These are phyloP conservation scores for Sebastolobus altivelis DNA, from an alignment of 2,797 vertebrate genomes.

Conservation along the genomic window DNA sequence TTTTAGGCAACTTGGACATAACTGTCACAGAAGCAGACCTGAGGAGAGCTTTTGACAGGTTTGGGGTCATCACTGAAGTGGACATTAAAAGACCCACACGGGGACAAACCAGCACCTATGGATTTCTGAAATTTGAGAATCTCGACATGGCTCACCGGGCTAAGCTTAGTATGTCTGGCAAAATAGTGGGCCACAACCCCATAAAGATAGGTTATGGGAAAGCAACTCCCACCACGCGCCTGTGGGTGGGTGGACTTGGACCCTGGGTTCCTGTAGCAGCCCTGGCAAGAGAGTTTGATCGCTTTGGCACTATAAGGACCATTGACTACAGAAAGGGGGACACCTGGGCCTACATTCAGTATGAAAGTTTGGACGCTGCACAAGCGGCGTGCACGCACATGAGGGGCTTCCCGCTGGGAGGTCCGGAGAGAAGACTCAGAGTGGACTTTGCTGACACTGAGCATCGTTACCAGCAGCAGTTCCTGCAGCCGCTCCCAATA, in stretches of 20 bases:
- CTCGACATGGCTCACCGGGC: conserved; percentile 98
- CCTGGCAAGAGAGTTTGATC: conserved; percentile 96
- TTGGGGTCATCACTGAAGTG: conserved; percentile 97
- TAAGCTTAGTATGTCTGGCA: conserved; percentile 97
- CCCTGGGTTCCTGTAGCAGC: conserved; percentile 96
- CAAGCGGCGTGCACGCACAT: conserved; percentile 98
- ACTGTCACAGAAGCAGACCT: conserved; percentile 94
- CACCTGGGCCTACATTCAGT: conserved; percentile 99
- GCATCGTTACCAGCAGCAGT: conserved; percentile 96
- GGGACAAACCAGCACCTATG: conserved; percentile 95
- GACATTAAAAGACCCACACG: conserved; percentile 95
- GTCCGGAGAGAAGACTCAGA: conserved; percentile 93
- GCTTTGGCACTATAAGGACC: conserved; percentile 97
- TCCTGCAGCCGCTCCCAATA: conserved; percentile 94
- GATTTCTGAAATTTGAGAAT: conserved; percentile 98
- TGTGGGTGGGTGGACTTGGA: conserved; percentile 98
- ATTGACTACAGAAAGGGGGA: conserved; percentile 99
- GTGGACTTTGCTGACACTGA: conserved; percentile 98
- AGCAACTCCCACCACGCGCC: conserved; percentile 94
- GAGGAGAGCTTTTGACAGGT: conserved; percentile 94
- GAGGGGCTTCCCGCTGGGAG: conserved; percentile 96
- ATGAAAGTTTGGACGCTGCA: conserved; percentile 97
- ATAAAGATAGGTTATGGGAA: conserved; percentile 99
- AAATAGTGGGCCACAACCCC: conserved; percentile 94
- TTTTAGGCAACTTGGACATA: conserved; percentile 97